Base-by-base conservation (phyloP, 2,888 invertebrate genomes). In the Prosapia bicincta region DNA sequence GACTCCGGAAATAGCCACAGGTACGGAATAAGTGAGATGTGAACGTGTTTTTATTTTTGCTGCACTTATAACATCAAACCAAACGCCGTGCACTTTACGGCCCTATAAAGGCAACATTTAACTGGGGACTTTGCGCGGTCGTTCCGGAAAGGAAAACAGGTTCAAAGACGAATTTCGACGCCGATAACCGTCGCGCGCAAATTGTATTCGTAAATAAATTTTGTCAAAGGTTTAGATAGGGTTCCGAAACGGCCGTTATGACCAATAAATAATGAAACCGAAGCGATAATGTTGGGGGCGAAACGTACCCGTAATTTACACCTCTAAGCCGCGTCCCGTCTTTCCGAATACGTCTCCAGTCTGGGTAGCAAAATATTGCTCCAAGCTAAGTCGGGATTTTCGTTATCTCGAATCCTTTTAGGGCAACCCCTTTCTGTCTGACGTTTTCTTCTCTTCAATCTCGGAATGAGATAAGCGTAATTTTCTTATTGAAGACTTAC, bases 171-270 rank as follows among this genome's bases (percentile, higher is more conserved):
- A 20, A 1, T 1, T n/a, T 20, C 20, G 20, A 13, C 1, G 54
- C 9, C 15, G 13, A 54, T 9, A 5, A 15, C 38, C 38, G 38
- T 13, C 2, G 54, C 54, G 20, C 7, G 54, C 20, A 54, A 54
- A 54, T 54, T 54, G 54, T 54, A 54, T 54, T 54, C 2, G 54
- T 20, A 54, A 54, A 54, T 54, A 54, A 54, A 54, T 54, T 54
- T 54, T 54, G 54, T 54, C 54, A 54, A 54, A 54, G 54, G 54
- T 54, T 54, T 54, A 54, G n/a, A 54, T 54, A 54, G 54, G 54
- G 20, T 13, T 54, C 54, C 1, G 54, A 20, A 54, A 54, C 54
- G 54, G 20, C 54, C 54, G 20, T 54, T 54, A 54, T 20, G n/a
- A 54, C 54, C 20, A 20, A 54, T 54, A 54, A 54, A 54, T 54